Evolutionary conservation across 2,888 invertebrate genomes (phyloP), one percentile per base, ranked within the genome.

Genomic region (Agriopis marginaria): DNA sequence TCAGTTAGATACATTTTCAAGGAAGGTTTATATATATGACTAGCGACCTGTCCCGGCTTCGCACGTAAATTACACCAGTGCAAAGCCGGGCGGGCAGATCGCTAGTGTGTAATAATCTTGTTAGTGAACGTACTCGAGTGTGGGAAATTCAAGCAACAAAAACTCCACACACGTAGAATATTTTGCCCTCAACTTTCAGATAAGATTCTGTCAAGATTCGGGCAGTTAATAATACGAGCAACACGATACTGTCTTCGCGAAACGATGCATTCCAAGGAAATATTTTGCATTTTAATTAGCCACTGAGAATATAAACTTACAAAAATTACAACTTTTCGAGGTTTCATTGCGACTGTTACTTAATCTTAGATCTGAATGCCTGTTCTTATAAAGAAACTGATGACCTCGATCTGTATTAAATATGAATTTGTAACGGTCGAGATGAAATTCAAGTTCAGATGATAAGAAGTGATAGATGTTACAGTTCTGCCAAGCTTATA

Each of bases 141-240:
- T 44, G 12, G 12, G 7, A 32, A 58, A 47, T 12, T n/a, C 7
- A 42, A 58, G 14, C 12, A 47, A 58, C 58, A 58, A 58, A 56
- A 47, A 0, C 45, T 45, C 14, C 11, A 45, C 9, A 58, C 23
- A 45, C 45, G 32, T 40, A 11, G 17, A 56, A 58, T 23, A 45
- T 79, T 80, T 76, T 75, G 69, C 74, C 77, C 66, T 53, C 14
- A 51, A 23, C 54, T 47, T 63, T 72, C 75, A 78, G 78, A 84
- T 82, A 79, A 77, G 81, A 85, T 84, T 77, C 71, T 74, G 76
- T 79, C 76, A 63, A 80, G 84, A 85, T 86, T 77, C 77, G 77
- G 68, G 66, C 75, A 77, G 84, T 84, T 80, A 84, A 85, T 82
- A 82, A 79, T 77, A 73, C 75, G 73, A 74, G 80, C 75, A 77